These are phyloP conservation scores for Polypterus bichir DNA, from an alignment of 2,113 vertebrate species.

Conservation along the genomic window DNA sequence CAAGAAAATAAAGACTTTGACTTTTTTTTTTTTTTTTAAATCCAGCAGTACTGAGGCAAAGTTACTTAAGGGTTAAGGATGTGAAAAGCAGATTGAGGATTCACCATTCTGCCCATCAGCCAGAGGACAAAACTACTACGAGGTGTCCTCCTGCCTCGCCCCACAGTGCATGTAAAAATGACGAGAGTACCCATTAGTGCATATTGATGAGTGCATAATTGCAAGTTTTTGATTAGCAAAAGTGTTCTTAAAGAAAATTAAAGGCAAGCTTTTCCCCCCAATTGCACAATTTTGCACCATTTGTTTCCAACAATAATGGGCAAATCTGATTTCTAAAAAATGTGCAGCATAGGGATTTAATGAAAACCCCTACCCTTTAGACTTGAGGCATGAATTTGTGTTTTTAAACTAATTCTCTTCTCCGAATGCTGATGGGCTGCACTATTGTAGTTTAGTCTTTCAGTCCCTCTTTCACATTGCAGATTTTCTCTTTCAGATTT, in stretches of 20 bases:
- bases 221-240: constrained; percentile 48
- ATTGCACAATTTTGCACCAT: constrained; percentile 69
- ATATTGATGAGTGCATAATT: constrained; percentile 72
- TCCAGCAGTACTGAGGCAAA: constrained; percentile 42
- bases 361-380: constrained; percentile 36
- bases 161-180: constrained; percentile 56
- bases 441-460: constrained; percentile 39
- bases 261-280: constrained; percentile 56
- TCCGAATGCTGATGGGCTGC: constrained; percentile 44
- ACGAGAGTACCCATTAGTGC: constrained; percentile 78
- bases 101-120: constrained; percentile 53
- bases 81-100: constrained; percentile 51
- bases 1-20: constrained; percentile 45
- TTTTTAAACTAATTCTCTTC: constrained; percentile 37
- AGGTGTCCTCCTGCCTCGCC: constrained; percentile 56
- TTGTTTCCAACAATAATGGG: constrained; percentile 67
- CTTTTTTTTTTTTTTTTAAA: constrained; percentile 36
- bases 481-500: constrained; percentile 46
- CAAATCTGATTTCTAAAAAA: constrained; percentile 68
- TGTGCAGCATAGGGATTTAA: constrained; percentile 71
- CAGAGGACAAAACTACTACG: constrained; percentile 45
- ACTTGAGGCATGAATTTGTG: constrained; percentile 29
- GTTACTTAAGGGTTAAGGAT: constrained; percentile 53
- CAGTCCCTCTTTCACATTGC: constrained; percentile 47
- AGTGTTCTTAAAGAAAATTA: constrained; percentile 57